Evolutionary conservation across 1,140 invertebrate species (phyloP).

Genomic region (Aphelinus certus): DNA sequence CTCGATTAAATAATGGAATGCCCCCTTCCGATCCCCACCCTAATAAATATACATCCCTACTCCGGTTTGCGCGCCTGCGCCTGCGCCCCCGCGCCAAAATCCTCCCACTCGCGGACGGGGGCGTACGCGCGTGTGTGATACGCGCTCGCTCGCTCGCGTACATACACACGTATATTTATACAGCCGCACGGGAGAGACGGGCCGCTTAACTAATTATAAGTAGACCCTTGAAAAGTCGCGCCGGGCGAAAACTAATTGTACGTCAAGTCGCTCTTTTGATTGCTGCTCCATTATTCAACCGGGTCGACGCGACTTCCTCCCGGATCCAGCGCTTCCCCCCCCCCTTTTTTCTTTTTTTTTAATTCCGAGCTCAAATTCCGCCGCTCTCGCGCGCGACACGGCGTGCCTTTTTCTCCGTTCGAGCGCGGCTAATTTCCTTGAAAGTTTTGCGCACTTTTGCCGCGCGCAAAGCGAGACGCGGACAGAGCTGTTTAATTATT

Average conservation of each 20-base stretch:
- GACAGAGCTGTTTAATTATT: too few species aligned
- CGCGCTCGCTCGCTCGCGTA: too few species aligned
- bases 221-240: conserved; percentile 16
- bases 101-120: not conserved
- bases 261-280: conserved; percentile 27
- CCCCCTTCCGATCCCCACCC: conserved; percentile 52
- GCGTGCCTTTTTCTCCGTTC: too few species aligned
- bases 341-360: too few species aligned
- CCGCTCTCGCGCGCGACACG: too few species aligned
- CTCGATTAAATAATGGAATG: conserved; percentile 67
- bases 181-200: not conserved
- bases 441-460: conserved; percentile 5
- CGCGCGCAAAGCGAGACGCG: too few species aligned
- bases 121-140: conserved; percentile 19
- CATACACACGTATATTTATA: not conserved
- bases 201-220: conserved; percentile 38
- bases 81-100: conserved; percentile 2
- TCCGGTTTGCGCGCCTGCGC: not conserved
- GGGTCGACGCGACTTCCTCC: not conserved
- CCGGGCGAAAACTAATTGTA: conserved; percentile 31
- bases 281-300: conserved; percentile 35
- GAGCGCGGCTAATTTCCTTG: conserved; percentile 9
- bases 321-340: too few species aligned
- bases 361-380: too few species aligned
- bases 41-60: conserved; percentile 29